A percentile compares a stretch with the other conserved stretches of the same genome.
Evolutionary conservation across 2,888 invertebrate genomes (phyloP).

Genomic region (Drosophila tanythrix): DNA sequence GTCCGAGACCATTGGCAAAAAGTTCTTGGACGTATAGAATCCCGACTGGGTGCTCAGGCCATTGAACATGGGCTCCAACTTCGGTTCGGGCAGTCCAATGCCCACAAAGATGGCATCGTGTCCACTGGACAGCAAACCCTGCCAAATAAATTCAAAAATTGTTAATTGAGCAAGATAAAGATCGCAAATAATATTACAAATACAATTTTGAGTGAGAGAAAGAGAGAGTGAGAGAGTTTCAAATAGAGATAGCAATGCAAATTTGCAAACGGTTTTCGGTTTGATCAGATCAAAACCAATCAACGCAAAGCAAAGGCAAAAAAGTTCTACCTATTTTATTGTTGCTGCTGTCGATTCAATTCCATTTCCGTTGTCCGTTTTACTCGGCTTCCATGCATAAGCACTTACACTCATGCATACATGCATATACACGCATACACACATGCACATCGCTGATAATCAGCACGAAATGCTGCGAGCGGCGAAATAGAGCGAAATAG

Average conservation of each 20-base stretch:
- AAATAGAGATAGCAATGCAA: neutral
- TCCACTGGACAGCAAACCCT: slow-evolving; percentile 89
- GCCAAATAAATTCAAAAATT: slow-evolving; percentile 63
- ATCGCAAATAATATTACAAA: neutral
- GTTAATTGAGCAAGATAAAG: neutral
- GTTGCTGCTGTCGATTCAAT: neutral
- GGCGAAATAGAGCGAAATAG: neutral
- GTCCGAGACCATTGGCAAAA: slow-evolving; percentile 93
- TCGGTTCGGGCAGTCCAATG: slow-evolving; percentile 96
- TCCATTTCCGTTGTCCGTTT: neutral
- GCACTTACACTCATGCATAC: neutral
- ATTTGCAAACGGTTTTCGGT: neutral
- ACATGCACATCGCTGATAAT: neutral
- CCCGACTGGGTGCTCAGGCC: slow-evolving; percentile 92
- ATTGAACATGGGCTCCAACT: slow-evolving; percentile 91
- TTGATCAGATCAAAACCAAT: neutral
- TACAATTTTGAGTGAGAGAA: neutral
- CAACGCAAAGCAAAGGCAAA: neutral
- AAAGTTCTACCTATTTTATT: neutral
- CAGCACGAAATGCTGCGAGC: too few relatives aligned
- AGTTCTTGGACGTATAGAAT: slow-evolving; percentile 97
- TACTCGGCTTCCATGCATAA: neutral
- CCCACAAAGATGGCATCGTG: slow-evolving; percentile 93
- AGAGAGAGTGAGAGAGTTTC: neutral
- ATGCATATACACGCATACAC: neutral